Evolutionary conservation across 2,888 invertebrate species (phyloP), one percentile per base, ranked within the genome.

Genomic region (Polydesmus complanatus): DNA sequence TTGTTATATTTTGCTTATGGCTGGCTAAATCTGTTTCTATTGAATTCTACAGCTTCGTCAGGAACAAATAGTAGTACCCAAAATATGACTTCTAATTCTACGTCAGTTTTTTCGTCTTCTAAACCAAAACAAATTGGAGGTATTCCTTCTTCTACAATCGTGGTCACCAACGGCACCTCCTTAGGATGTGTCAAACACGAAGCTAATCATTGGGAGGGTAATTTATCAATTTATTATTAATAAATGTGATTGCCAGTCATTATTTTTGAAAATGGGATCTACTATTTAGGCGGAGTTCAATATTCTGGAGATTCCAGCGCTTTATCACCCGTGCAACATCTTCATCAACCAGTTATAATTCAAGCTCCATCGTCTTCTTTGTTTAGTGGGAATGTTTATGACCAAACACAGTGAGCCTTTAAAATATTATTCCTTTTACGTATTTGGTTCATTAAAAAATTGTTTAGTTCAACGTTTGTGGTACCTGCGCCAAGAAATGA

Each of bases 401-500:
- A 61, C 26, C 60, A 55, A 37, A 48, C 56, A 22, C 60, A 61
- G 25, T 21, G n/a, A 11, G 22, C n/a, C 8, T 51, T 51, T n/a
- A 19, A 51, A n/a, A 19, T n/a, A 51, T 51, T 8, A 51, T 51
- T 48, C 18, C 18, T 48, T 48, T 48, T 48, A 48, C 51, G n/a
- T n/a, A 51, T 19, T 11, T n/a, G 8, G n/a, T 11, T n/a, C 5
- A 19, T 51, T 51, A n/a, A 51, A 51, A 19, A 21, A 51, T n/a
- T 19, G 51, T 53, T 23, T 48, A 63, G 63, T n/a, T 54, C 56
- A 26, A 50, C 57, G 27, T 63, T 63, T 26, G 58, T 62, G n/a
- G 37, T 63, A 26, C 63, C 63, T 51, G 54, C 61, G 2, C 61
- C 61, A 19, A 48, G 59, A 18, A 54, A 25, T 22, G 63, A 63